A percentile compares a stretch with the other conserved stretches of the same genome.
Conservation (phyloP, 2,113 vertebrate species). For the Ariopsis seemanni region DNA sequence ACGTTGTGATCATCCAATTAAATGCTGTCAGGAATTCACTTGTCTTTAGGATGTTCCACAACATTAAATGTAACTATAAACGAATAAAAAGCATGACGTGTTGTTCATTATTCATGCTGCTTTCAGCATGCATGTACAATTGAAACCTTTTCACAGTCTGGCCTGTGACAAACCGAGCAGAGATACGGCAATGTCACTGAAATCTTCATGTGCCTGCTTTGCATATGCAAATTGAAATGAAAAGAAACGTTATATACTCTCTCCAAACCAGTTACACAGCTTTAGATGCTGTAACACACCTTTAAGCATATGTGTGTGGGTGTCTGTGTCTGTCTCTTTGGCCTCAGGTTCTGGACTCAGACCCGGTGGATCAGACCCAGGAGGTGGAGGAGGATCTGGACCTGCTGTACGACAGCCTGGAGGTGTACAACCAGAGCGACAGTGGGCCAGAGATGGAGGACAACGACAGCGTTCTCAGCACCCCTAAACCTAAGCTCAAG, state of each 20-base stretch:
- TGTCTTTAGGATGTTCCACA: neutral
- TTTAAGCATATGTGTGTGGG: neutral
- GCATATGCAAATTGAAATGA: neutral
- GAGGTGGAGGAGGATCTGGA: conserved; percentile 68
- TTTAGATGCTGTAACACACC: neutral
- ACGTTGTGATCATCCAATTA: neutral
- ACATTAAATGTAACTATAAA: too few relatives aligned
- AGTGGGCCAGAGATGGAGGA: conserved; percentile 68
- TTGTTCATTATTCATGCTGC: neutral
- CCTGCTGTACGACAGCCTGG: conserved; percentile 66
- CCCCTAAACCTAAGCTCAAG: conserved; percentile 69
- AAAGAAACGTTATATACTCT: neutral
- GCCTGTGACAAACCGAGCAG: neutral
- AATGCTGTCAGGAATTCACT: neutral
- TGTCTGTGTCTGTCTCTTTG: conserved; percentile 19
- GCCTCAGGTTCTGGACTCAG: conserved; percentile 64
- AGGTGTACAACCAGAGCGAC: conserved; percentile 67
- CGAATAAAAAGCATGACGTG: too few relatives aligned
- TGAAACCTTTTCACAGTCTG: neutral
- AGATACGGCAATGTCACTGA: neutral
- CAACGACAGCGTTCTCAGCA: conserved; percentile 65
- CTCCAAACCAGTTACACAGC: neutral
- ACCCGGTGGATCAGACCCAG: conserved; percentile 66
- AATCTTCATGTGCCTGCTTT: neutral
- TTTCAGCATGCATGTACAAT: neutral